Base-by-base conservation (phyloP, 2,888 invertebrate genomes). In the Morpho achilles region DNA sequence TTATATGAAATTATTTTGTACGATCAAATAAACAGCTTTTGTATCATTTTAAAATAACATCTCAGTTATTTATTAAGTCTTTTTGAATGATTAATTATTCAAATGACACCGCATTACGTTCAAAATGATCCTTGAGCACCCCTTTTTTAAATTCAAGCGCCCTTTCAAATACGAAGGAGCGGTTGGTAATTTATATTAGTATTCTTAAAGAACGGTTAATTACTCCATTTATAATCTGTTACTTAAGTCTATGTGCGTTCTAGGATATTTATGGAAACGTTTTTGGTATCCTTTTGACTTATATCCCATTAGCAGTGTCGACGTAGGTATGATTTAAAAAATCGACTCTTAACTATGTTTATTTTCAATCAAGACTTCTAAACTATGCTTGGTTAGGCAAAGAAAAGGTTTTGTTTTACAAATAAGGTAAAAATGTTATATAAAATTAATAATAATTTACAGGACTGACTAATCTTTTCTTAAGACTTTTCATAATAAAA, bases 221-320 rank as follows among this genome's bases (percentile, higher is more conserved):
- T 77, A 67, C 73, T 69, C 75, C 74, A 82, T 83, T 82, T 77
- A 76, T 82, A 79, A 74, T 74, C 70, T 69, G 70, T 74, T 72
- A 69, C 71, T 75, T 69, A 61, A 44, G 45, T 54, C 16, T 51
- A 45, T 8, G 53, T 52, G 43, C 50, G 50, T 59, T 57, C 53
- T 61, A 49, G 56, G 60, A 51, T 62, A 59, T 63, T 65, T 58
- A 63, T 63, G 60, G 58, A 48, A 62, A 56, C 61, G 54, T 60
- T 63, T 63, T 59, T 57, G 53, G 45, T 41, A 56, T 45, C 54
- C 32, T 54, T 56, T 62, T 62, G 59, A 66, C 7, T 65, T 40
- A 62, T 62, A 44, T 8, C 40, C 59, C 63, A 52, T 60, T 63
- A 58, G 16, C n/a, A 43, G 16, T 50, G 55, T 54, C 53, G 42